Evolutionary conservation across 2,888 invertebrate species (phyloP), one percentile per base, ranked within the genome.

Genomic region (Dorcus hopei): DNA sequence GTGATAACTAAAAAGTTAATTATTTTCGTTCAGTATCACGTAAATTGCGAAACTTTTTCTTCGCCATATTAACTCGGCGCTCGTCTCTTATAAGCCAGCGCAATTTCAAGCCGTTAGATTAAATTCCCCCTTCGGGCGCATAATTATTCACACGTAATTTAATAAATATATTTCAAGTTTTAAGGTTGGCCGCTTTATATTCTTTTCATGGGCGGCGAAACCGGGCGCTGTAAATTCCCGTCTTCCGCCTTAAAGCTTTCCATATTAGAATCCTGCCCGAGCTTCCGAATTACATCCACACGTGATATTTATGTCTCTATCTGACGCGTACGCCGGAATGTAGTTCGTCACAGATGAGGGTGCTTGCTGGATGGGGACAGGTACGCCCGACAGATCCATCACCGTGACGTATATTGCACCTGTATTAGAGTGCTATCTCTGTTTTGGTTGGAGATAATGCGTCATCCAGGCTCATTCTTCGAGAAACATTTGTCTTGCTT

Each of bases 391-490:
- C 52, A 62, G 64, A 70, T 68, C 66, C 67, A 69, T 71, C 71
- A 71, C 61, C 38, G 57, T 68, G 68, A 70, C 69, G 64, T 70
- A 68, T 70, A 68, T 69, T 69, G 65, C 70, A 70, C 70, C 69
- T 70, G 69, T 65, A 67, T 52, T 61, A 63, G 61, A 52, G 61
- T 66, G 62, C 63, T 64, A 63, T 62, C 63, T 65, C 57, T 58
- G 50, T 64, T 62, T 57, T 57, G 62, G 62, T 63, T 57, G 54
- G 57, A 59, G 49, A 60, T 50, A 61, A 64, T 64, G 67, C 57
- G 65, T 61, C 67, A 65, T 66, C 64, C 54, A 59, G 64, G 63
- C 65, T 69, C 62, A 63, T 61, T 65, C 57, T 58, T 53, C 54
- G 54, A 61, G 64, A 62, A 68, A 64, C 69, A 70, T 71, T 69